phyloP scores from a whole-genome alignment of 2,797 vertebrate species.

The Sebastes flavidus region DNA sequence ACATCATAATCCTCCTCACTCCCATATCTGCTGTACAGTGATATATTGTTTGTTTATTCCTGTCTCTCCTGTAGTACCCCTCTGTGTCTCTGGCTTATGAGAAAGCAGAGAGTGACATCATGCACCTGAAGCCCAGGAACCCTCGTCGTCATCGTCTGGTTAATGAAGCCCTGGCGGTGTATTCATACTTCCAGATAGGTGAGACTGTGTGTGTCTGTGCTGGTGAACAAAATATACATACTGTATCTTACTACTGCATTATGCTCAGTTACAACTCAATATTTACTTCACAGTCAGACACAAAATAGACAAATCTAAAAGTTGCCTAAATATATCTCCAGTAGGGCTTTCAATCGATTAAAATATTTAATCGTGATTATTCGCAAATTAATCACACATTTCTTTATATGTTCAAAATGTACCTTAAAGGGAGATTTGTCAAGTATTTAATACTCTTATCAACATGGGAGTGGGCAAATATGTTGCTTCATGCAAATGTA shows the following conservation, averaged over 20 bases:
- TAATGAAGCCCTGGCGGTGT: slow-evolving; percentile 87
- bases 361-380: too few species aligned
- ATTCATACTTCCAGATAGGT: slow-evolving; percentile 93
- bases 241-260: neutral
- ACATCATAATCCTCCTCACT: neutral
- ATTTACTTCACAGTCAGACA: neutral
- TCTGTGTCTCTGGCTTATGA: slow-evolving; percentile 91
- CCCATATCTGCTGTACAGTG: neutral
- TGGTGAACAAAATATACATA: neutral
- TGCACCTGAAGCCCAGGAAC: slow-evolving; percentile 90
- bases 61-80: slow-evolving; percentile 79
- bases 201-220: slow-evolving; percentile 1
- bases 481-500: too few species aligned
- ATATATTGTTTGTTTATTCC: neutral
- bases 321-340: neutral
- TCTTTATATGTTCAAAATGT: too few species aligned
- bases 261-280: neutral
- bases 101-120: slow-evolving; percentile 91
- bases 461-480: too few species aligned
- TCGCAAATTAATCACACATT: too few species aligned
- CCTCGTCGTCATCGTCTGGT: slow-evolving; percentile 86
- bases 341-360: too few species aligned
- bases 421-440: too few species aligned
- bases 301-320: neutral
- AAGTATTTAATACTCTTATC: too few species aligned